A percentile compares a stretch with the other conserved stretches of the same genome.
phyloP scores from a whole-genome alignment of 2,888 invertebrate genomes.

The Campoplex capitator region DNA sequence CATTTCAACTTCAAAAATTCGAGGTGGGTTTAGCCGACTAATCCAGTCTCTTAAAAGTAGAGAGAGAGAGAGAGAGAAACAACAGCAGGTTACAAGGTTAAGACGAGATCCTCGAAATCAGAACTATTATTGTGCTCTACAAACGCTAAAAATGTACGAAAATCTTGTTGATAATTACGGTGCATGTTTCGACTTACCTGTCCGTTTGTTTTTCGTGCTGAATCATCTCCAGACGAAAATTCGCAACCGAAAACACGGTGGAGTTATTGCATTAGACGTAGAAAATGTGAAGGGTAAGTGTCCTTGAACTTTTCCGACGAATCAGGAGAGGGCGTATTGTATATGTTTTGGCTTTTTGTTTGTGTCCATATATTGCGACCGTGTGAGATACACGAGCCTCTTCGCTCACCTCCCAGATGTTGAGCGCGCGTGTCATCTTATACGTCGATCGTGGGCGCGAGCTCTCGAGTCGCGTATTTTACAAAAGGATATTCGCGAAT shows the following conservation, averaged over 20 bases:
- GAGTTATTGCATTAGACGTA: neutral
- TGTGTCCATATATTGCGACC: neutral
- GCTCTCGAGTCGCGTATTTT: slow-evolving; percentile 35
- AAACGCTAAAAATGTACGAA: too few relatives aligned
- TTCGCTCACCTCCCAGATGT: slow-evolving; percentile 78
- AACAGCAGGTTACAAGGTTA: too few relatives aligned
- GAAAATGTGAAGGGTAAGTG: neutral
- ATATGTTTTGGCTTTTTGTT: neutral
- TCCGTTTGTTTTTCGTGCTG: neutral
- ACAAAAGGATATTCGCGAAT: slow-evolving; percentile 20
- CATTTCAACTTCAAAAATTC: too few relatives aligned
- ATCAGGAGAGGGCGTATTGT: neutral
- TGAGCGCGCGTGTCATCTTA: slow-evolving; percentile 75
- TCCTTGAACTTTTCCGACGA: slow-evolving; percentile 20
- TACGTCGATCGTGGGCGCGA: slow-evolving; percentile 70
- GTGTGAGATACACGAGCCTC: slow-evolving; percentile 13
- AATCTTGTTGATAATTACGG: too few relatives aligned
- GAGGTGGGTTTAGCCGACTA: too few relatives aligned
- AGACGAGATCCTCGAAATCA: too few relatives aligned
- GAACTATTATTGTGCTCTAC: too few relatives aligned
- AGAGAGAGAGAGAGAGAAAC: too few relatives aligned
- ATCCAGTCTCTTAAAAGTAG: too few relatives aligned
- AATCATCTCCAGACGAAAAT: neutral
- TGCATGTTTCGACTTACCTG: too few relatives aligned
- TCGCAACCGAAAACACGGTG: neutral